Evolutionary conservation across 2,888 invertebrate genomes (phyloP), one percentile per base, ranked within the genome.

Genomic region (Halocaridina rubra): DNA sequence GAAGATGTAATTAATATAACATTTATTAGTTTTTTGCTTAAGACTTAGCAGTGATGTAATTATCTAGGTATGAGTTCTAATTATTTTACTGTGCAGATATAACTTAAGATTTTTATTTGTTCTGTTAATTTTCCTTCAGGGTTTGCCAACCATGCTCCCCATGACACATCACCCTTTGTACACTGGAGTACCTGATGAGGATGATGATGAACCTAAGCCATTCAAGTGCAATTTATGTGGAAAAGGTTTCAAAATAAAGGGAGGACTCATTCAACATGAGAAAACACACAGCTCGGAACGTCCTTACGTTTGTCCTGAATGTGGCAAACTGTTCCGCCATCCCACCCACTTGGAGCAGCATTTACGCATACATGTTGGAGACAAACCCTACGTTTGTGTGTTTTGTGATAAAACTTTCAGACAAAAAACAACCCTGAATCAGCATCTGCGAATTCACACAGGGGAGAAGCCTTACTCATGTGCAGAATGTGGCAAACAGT

Each of bases 291-390:
- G 85, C 74, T 85, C 81, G 24, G 87, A 87, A 72, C 61, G 87
- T 8, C 87, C 87, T 7, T 87, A 87, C 53, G 80, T 87, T 27
- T 87, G 87, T 74, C 87, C 87, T 16, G 87, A 87, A 72, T 87
- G 87, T 67, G 87, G 87, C 22, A 87, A 87, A 29, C 77, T 87
- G 27, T 87, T 87, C 78, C 79, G 87, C 33, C 87, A 87, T 30
- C 87, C 87, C 33, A 87, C 87, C 8, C 87, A 87, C 72, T 72
- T 87, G 61, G 85, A 87, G 84, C 87, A 87, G 78, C 87, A 87
- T 59, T 59, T 87, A 59, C 61, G 87, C 22, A 87, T 87, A 27
- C 87, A 87, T 69, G 85, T 85, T 22, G 87, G 87, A 19, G 87
- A 87, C n/a, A 87, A 87, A 71, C 87, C 87, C n/a, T 87, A 87